phyloP scores from a whole-genome alignment of 2,888 invertebrate species.

The Dorcus parallelipipedus region DNA sequence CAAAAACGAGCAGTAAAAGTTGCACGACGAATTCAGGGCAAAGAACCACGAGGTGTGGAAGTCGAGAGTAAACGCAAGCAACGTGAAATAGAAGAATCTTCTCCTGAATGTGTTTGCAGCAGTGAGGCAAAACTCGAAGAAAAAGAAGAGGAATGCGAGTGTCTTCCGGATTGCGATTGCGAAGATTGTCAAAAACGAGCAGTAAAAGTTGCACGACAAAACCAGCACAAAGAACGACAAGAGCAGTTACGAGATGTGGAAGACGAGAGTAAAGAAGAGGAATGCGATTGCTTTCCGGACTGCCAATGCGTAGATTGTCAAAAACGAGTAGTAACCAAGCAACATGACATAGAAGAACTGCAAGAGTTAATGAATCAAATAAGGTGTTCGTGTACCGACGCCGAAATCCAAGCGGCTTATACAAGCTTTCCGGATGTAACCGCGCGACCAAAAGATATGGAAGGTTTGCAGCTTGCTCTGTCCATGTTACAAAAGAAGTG shows the following conservation, averaged over 20 bases:
- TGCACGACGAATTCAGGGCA: no score
- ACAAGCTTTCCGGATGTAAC: slow-evolving; percentile 5
- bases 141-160: no score
- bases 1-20: no score
- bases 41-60: neutral
- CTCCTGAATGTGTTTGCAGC: neutral
- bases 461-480: slow-evolving; percentile 38
- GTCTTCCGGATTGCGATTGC: neutral
- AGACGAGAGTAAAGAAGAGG: neutral
- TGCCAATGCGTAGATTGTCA: neutral
- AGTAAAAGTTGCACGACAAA: no score
- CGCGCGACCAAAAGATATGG: neutral
- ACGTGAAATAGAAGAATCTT: no score
- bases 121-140: neutral
- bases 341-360: slow-evolving; percentile 14
- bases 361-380: slow-evolving; percentile 21
- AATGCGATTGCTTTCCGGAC: neutral
- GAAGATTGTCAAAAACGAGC: neutral
- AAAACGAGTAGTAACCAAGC: neutral
- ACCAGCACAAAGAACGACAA: no score
- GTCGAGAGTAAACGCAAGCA: neutral
- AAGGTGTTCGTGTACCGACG: slow-evolving; percentile 25
- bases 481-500: slow-evolving; percentile 39
- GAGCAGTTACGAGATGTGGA: neutral
- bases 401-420: slow-evolving; percentile 15